A percentile compares a stretch with the other conserved stretches of the same genome.
Conservation (phyloP, 2,113 vertebrate species). For the Pelecanoides urinatrix region DNA sequence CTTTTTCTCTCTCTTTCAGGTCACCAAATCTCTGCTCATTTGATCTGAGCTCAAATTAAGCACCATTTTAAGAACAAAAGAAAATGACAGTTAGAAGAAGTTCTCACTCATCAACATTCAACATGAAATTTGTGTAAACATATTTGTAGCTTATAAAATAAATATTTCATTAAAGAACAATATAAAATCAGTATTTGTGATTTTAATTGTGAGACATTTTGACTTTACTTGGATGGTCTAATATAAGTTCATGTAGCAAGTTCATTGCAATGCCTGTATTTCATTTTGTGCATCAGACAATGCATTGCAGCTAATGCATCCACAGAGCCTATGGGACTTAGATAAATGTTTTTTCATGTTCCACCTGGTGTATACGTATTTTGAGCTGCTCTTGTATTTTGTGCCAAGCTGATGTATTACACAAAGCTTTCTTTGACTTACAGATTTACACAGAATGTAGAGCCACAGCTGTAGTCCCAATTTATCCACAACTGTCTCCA, state of each 20-base stretch:
- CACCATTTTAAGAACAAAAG: neutral
- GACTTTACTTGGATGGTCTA: neutral
- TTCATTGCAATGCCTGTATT: neutral
- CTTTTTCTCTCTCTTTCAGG: constrained; percentile 54
- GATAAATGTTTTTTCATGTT: neutral
- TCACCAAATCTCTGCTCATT: neutral
- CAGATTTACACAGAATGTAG: neutral
- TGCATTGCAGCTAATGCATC: neutral
- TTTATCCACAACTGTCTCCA: neutral
- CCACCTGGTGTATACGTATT: neutral
- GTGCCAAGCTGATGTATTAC: neutral
- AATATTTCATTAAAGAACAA: neutral
- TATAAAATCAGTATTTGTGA: neutral
- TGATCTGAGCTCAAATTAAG: neutral
- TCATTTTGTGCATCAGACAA: neutral
- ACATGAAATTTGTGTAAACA: neutral
- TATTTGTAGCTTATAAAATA: constrained; percentile 15
- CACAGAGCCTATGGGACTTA: neutral
- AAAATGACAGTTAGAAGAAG: neutral
- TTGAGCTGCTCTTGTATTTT: neutral
- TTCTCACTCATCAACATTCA: neutral
- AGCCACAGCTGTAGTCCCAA: neutral
- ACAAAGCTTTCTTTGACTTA: neutral
- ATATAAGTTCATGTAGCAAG: neutral
- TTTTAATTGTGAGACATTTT: neutral